Conservation (phyloP, 2,888 invertebrate species). For the Nasonia oneida region DNA sequence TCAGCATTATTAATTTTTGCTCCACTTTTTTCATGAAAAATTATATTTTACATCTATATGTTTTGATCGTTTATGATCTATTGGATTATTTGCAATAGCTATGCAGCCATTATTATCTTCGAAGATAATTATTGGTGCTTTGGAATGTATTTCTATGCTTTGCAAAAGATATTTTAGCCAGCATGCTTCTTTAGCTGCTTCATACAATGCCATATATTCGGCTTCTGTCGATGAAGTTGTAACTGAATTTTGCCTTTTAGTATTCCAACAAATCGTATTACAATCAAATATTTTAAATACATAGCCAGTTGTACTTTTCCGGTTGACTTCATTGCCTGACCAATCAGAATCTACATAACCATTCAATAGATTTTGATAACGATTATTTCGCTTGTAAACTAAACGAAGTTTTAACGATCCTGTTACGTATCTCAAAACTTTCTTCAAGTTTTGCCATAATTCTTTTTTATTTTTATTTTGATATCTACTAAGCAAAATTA, state of each 20-base stretch:
- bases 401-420: no score
- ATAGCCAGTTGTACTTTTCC: slow-evolving; percentile 41
- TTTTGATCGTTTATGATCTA: slow-evolving; percentile 60
- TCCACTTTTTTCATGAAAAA: slow-evolving; percentile 64
- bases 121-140: slow-evolving; percentile 23
- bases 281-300: slow-evolving; percentile 59
- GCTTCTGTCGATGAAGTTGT: slow-evolving; percentile 28
- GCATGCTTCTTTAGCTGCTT: slow-evolving; percentile 2
- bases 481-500: slow-evolving; percentile 60
- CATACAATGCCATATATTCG: slow-evolving; percentile 42
- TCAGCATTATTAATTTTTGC: slow-evolving; percentile 40
- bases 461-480: slow-evolving; percentile 37
- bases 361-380: slow-evolving; percentile 28
- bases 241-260: slow-evolving; percentile 35
- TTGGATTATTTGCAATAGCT: slow-evolving; percentile 7
- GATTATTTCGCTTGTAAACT: no score
- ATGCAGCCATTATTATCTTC: slow-evolving; percentile 44
- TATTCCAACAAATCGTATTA: slow-evolving; percentile 46
- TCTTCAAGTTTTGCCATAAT: no score
- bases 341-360: slow-evolving; percentile 54
- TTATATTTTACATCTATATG: slow-evolving; percentile 65
- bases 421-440: no score
- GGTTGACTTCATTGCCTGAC: slow-evolving; percentile 45
- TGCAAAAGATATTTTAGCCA: not conserved
- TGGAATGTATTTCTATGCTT: slow-evolving; percentile 22